Evolutionary conservation across 2,113 vertebrate species (phyloP), one percentile per base, ranked within the genome.

Genomic region (Plotosus lineatus): DNA sequence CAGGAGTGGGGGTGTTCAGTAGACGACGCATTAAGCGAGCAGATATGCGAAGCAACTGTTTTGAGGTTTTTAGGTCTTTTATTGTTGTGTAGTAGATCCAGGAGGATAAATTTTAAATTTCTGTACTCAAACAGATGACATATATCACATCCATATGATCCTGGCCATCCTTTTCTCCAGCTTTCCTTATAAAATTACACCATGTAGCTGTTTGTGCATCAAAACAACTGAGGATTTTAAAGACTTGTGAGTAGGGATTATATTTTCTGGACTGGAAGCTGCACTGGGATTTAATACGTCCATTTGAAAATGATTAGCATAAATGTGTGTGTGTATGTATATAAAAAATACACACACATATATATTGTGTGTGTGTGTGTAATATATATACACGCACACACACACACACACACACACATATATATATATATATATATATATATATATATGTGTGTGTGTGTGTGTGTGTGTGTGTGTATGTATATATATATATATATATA

Each of bases 11-110:
- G 14, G 23, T 53, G 68, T 44, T 17, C 3, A 71, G 48, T 60
- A 46, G 74, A 46, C 46, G 15, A 74, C 38, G 38, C 48, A 63
- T 75, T 50, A 78, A 8, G 48, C 50, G 38, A 73, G 55, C 73
- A 58, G 42, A 82, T 51, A 21, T 75, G 80, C 40, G 74, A 61
- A 84, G 76, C 38, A 73, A 48, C 44, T 73, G 68, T 48, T 72
- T 77, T 55, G 31, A 69, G 55, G 65, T 77, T 77, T 77, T 36
- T 21, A 40, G 48, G 12, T 46, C 65, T 46, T 76, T 36, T 61
- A 42, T 68, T 50, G 74, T 69, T 55, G 26, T 77, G 73, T 26
- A 23, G 15, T 72, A 36, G 50, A 53, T 38, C 42, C 58, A 79
- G 58, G 65, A 66, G 6, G 44, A 55, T 26, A 38, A 53, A 77